phyloP scores from a whole-genome alignment of 2,113 vertebrate species.

The Cavia aperea region DNA sequence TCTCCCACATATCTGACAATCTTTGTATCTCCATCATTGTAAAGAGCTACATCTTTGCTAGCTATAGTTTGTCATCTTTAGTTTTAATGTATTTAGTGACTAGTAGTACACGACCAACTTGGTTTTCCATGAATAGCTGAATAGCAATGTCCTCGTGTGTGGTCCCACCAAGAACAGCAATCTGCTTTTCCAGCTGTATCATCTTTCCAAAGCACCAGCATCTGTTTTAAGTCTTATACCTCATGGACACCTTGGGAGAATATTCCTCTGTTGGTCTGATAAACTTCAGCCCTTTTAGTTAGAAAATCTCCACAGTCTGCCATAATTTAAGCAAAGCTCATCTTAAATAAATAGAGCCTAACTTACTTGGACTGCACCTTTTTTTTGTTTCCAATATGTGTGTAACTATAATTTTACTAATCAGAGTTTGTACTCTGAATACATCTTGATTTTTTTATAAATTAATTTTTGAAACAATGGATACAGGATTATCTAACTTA shows the following conservation, averaged over 20 bases:
- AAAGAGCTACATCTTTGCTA: neutral
- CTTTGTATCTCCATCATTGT: neutral
- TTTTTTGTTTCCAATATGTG: conserved; percentile 84
- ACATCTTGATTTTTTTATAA: neutral
- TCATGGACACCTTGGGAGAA: conserved; percentile 88
- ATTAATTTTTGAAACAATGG: neutral
- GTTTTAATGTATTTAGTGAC: neutral
- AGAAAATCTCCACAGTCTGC: conserved; percentile 83
- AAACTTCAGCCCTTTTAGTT: conserved; percentile 32
- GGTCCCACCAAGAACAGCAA: conserved; percentile 87
- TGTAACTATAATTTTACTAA: conserved; percentile 81
- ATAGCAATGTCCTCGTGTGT: conserved; percentile 76
- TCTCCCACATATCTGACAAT: neutral
- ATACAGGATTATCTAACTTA: neutral
- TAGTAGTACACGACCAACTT: neutral
- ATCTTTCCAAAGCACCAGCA: conserved; percentile 78
- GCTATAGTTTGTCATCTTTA: neutral
- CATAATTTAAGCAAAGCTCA: conserved; percentile 85
- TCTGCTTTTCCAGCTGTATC: conserved; percentile 76
- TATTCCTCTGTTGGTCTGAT: conserved; percentile 78
- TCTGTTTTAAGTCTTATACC: conserved; percentile 87
- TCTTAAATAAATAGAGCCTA: conserved; percentile 86
- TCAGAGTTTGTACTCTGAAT: neutral
- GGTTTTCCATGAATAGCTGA: neutral
- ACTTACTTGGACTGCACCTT: conserved; percentile 78